phyloP scores from a whole-genome alignment of 2,113 vertebrate species.

The Puffinus mauretanicus region DNA sequence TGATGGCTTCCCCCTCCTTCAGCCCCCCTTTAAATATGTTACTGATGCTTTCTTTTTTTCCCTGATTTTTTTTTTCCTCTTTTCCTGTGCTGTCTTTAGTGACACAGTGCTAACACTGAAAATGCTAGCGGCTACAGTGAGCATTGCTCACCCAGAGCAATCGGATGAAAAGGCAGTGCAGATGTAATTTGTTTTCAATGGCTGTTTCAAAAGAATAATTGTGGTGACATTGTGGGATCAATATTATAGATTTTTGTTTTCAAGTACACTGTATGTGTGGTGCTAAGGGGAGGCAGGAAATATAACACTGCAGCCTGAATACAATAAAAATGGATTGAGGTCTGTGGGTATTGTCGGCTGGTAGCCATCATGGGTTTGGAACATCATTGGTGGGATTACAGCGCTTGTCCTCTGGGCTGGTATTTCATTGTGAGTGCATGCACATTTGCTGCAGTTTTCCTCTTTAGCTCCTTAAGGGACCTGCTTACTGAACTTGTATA shows the following conservation, averaged over 20 bases:
- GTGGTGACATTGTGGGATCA: constrained; percentile 99
- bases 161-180: constrained; percentile 99
- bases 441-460: constrained; percentile 67
- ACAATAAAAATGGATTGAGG: constrained; percentile 99
- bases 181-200: constrained; percentile 99
- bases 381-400: constrained; percentile 93
- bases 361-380: constrained; percentile 86
- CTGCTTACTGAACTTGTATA: constrained; percentile 71
- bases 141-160: constrained; percentile 96
- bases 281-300: constrained; percentile 97
- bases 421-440: constrained; percentile 69
- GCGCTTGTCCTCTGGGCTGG: constrained; percentile 85
- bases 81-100: constrained; percentile 77
- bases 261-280: constrained; percentile 98
- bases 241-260: constrained; percentile 99
- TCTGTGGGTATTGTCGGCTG: constrained; percentile 91
- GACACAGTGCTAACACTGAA: constrained; percentile 80
- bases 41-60: not conserved
- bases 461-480: constrained; percentile 69
- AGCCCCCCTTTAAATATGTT: not conserved
- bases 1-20: constrained; percentile 36
- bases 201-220: constrained; percentile 99
- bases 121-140: constrained; percentile 83
- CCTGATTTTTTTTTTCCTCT: not conserved
- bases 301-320: constrained; percentile 94